Evolutionary conservation across 2,797 vertebrate genomes (phyloP).

Genomic region (Phylloscopus collybita): DNA sequence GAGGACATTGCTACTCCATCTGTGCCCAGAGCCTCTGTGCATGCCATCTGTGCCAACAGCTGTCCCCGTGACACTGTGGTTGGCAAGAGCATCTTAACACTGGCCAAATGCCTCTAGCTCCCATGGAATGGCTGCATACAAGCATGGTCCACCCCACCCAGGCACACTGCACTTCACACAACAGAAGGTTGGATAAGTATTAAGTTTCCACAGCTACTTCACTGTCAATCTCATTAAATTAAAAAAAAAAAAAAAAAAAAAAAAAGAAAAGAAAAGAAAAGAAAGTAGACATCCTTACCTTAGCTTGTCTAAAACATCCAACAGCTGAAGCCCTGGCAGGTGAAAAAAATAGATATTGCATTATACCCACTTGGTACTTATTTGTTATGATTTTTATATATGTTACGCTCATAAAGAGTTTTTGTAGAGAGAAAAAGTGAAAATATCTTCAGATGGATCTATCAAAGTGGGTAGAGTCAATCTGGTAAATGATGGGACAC

Average conservation of each 20-base stretch:
- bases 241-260: not conserved
- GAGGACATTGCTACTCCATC: not conserved
- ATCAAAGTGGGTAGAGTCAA: not conserved
- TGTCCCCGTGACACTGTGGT: not conserved
- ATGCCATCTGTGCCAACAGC: not conserved
- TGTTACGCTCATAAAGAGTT: not conserved
- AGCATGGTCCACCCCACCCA: not conserved
- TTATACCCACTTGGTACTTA: not conserved
- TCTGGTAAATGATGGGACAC: not conserved
- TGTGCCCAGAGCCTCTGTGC: not conserved
- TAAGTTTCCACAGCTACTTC: not conserved
- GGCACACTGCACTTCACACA: not conserved
- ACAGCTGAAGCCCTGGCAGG: constrained; percentile 89
- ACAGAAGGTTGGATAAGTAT: not conserved
- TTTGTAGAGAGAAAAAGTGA: not conserved
- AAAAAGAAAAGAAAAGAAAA: not conserved
- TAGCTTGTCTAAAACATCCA: constrained; percentile 91
- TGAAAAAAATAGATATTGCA: not conserved
- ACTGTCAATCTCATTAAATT: not conserved
- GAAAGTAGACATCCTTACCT: constrained; percentile 80
- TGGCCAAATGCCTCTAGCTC: not conserved
- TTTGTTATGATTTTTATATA: not conserved
- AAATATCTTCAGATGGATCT: not conserved
- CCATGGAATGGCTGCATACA: not conserved
- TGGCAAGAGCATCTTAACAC: not conserved